phyloP scores from a whole-genome alignment of 2,888 invertebrate genomes.

The Norana najaformis region DNA sequence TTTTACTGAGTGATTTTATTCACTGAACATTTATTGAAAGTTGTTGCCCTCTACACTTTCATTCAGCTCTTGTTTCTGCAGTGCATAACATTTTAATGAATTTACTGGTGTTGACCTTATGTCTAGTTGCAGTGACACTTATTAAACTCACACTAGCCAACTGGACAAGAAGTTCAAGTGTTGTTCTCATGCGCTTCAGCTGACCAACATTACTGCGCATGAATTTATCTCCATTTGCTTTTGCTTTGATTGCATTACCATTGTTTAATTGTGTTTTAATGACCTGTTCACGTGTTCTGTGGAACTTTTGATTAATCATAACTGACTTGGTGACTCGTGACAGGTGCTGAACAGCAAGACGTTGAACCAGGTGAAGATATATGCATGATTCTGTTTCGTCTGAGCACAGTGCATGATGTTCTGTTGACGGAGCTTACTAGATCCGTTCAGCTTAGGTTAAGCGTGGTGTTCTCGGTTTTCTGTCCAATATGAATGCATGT shows the following conservation, averaged over 20 bases:
- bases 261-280: background rate
- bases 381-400: slow-evolving; percentile 6
- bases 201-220: background rate
- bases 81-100: background rate
- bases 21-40: background rate
- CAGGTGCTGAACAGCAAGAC: slow-evolving; percentile 20
- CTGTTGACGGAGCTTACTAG: background rate
- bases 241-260: background rate
- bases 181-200: background rate
- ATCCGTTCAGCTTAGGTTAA: background rate
- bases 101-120: background rate
- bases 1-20: background rate
- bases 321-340: slow-evolving; percentile 7
- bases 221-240: background rate
- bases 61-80: background rate
- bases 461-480: background rate
- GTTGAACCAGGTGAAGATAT: background rate
- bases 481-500: background rate
- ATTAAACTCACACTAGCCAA: background rate
- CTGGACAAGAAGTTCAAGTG: background rate
- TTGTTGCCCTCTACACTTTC: background rate
- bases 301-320: background rate
- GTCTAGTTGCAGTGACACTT: background rate
- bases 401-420: background rate
- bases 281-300: background rate